Base-by-base conservation (phyloP, 23 tunicate genomes). In the Trididemnum clinides region DNA sequence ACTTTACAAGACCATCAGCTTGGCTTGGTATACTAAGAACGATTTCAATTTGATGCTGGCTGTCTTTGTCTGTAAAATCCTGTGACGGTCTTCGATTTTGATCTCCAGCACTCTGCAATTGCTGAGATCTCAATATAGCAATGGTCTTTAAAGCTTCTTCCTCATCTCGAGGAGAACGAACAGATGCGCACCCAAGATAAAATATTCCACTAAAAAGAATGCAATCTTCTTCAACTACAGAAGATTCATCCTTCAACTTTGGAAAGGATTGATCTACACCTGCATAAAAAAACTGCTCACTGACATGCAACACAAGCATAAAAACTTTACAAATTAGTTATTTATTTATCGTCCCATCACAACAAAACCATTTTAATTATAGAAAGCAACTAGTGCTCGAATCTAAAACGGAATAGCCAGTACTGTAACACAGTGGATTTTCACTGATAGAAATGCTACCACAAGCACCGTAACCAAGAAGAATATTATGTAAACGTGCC, bases 1-100 rank as follows among this genome's bases (percentile, higher is more conserved):
- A 88, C 92, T 89, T 88, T 6, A 95, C 91, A 1, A 70, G 22
- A 27, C 98, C 98, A 82, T 95, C 95, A 1, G 98, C 98, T 64
- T 64, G 33, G 35, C 78, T 85, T 19, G 98, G 98, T 27, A 95
- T 73, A 22, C 95, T 81, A 29, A 95, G 80, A 62, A 89, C 85
- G 51, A 85, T 77, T 28, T 95, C 95, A 63, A 95, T 89, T 69
- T 83, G 88, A 0, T 82, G 66, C n/a, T 80, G 65, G 1, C 33
- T 27, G 0, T 26, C 63, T 74, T 2, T 77, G 62, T 15, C 27
- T 62, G 75, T 25, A 12, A 3, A 23, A 62, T 64, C 51, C 37
- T 75, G 81, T 33, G 72, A 63, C 19, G 72, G 87, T n/a, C n/a
- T n/a, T n/a, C n/a, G n/a, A n/a, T n/a, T n/a, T 0, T 66, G 87